phyloP scores from a whole-genome alignment of 2,888 invertebrate species.

The Terebella lapidaria region DNA sequence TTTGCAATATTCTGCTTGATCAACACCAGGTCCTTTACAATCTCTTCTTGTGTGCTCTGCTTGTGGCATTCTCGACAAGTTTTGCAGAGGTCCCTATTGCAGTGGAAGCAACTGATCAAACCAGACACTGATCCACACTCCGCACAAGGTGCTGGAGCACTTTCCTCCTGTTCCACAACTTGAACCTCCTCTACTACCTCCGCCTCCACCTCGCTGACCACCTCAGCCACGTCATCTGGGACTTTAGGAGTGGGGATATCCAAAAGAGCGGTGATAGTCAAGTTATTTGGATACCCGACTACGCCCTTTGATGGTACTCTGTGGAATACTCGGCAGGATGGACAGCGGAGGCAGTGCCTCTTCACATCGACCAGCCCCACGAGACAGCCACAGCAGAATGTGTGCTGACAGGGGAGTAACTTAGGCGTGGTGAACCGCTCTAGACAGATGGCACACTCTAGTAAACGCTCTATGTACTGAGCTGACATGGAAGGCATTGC shows the following conservation, averaged over 20 bases:
- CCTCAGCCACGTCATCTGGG: no score
- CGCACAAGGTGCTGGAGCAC: no score
- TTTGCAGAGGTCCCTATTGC: conserved; percentile 93
- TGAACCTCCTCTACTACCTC: no score
- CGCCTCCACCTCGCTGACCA: no score
- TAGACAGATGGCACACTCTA: conserved; percentile 96
- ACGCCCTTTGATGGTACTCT: conserved; percentile 88
- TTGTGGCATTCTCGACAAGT: conserved; percentile 88
- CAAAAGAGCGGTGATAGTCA: conserved; percentile 87
- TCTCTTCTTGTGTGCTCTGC: not conserved
- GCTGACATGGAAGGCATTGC: not conserved
- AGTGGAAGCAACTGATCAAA: conserved; percentile 82
- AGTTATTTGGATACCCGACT: conserved; percentile 91
- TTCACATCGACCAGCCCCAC: conserved; percentile 73
- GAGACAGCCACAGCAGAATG: conserved; percentile 98
- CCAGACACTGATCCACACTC: no score
- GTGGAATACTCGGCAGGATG: conserved; percentile 95
- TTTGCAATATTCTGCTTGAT: not conserved
- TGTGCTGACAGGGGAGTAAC: conserved; percentile 97
- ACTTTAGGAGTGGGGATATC: conserved; percentile 89
- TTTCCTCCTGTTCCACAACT: no score
- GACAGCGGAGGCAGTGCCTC: conserved; percentile 78
- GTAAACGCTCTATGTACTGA: conserved; percentile 71
- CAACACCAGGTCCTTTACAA: not conserved
- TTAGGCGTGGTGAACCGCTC: conserved; percentile 97